Base-by-base conservation (phyloP, 2,113 vertebrate species). In the Pachypanchax playfairii region DNA sequence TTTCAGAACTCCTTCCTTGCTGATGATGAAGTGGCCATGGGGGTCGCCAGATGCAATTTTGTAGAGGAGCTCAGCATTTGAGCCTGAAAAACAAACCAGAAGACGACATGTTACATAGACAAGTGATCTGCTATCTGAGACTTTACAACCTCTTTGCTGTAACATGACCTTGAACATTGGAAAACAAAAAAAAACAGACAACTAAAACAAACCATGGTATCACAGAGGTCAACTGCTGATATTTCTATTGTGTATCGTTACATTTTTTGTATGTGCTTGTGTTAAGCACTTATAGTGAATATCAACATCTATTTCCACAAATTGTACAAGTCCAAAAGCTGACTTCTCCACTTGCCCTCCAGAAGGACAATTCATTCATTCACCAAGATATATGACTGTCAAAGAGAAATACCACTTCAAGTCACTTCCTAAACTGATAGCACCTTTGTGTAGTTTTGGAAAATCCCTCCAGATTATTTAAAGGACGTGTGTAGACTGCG, bases 31-130 rank as follows among this genome's bases (percentile, higher is more conserved):
- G 73, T 95, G 94, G 8, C 91, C 87, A 0, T 91, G 80, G 1
- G 96, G 92, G 73, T 98, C 97, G 1, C 97, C 97, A 0, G 97
- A 96, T 0, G 93, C 73, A 0, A 99, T 96, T 73, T 83, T 93
- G 82, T 94, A 99, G 12, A 90, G 75, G 41, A 98, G 79, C 25
- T 96, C 87, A 0, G 96, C 93, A 42, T 97, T 98, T 44, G 80
- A 84, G 12, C 97, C 97, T 99, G 89, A 6, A 90, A 82, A 35
- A 77, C 26, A 86, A 0, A 1, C 36, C 36, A 38, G 36, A 38
- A 38, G 17, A 7, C 8, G 29, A 31, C 7, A 31, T 31, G 29
- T n/a, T n/a, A n/a, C n/a, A n/a, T n/a, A n/a, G n/a, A n/a, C n/a
- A n/a, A n/a, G n/a, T n/a, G n/a, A n/a, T n/a, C n/a, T n/a, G n/a